Evolutionary conservation across 1,140 invertebrate genomes (phyloP).

Genomic region (Cotesia chilonis): DNA sequence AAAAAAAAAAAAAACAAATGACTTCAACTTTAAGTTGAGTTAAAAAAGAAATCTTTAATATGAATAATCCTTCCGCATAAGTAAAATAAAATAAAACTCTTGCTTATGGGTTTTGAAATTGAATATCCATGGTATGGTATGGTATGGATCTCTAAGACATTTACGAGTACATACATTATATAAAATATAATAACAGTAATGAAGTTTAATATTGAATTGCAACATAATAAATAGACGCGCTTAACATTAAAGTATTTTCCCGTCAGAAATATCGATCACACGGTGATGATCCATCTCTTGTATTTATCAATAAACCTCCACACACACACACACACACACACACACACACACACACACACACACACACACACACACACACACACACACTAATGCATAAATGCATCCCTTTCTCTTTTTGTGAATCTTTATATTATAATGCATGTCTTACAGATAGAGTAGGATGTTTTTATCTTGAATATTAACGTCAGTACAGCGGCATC

Average conservation of each 20-base stretch:
- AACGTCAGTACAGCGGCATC: too few species aligned
- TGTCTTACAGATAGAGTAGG: background rate
- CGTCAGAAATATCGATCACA: background rate
- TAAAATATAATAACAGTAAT: background rate
- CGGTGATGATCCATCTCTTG: background rate
- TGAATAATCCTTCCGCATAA: too few species aligned
- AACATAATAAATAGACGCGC: background rate
- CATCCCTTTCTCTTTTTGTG: slow-evolving; percentile 16
- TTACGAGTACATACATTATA: background rate
- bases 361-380: too few species aligned
- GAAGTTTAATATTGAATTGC: background rate
- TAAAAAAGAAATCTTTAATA: too few species aligned
- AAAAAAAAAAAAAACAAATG: slow-evolving; percentile 12
- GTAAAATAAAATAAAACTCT: too few species aligned
- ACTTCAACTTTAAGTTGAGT: too few species aligned
- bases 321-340: too few species aligned
- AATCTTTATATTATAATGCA: background rate
- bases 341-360: too few species aligned
- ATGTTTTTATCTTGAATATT: background rate
- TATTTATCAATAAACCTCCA: background rate
- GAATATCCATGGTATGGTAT: background rate
- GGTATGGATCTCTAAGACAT: background rate
- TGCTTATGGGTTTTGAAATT: too few species aligned
- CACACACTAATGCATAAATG: too few species aligned
- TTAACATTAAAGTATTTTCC: slow-evolving; percentile 16